A percentile compares a stretch with the other conserved stretches of the same genome.
Evolutionary conservation across 2,113 vertebrate genomes (phyloP).

Genomic region (Argyrosomus japonicus): DNA sequence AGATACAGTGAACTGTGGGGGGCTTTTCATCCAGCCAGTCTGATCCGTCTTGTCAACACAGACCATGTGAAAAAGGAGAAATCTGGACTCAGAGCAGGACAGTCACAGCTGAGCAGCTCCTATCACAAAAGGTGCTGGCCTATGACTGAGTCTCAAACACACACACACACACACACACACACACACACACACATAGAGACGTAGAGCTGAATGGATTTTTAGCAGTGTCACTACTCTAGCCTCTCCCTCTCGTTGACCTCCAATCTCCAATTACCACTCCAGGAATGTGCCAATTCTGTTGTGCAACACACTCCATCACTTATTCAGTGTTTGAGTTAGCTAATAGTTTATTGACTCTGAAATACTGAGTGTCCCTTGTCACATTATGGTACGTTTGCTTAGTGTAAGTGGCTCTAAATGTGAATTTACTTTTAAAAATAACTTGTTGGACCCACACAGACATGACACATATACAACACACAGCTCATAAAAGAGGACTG

Average conservation of each 20-base stretch:
- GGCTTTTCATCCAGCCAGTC: constrained; percentile 14
- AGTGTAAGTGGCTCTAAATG: not conserved
- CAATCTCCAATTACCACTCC: constrained; percentile 20
- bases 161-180: constrained; percentile 2
- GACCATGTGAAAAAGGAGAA: constrained; percentile 25
- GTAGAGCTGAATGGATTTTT: not conserved
- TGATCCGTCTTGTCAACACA: constrained; percentile 44
- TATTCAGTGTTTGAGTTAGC: constrained; percentile 35
- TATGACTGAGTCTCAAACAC: not conserved
- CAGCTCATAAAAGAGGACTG: not conserved
- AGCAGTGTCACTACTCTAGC: not conserved
- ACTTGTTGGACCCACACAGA: not conserved
- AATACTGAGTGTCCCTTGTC: not conserved
- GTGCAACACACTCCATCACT: constrained; percentile 22
- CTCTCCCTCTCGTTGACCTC: constrained; percentile 28
- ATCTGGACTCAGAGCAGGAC: constrained; percentile 30
- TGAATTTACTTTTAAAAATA: not conserved
- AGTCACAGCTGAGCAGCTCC: constrained; percentile 35
- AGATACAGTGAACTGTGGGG: constrained; percentile 32
- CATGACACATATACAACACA: not conserved
- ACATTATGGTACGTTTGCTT: not conserved
- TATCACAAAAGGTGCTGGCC: constrained; percentile 2
- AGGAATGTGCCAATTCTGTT: constrained; percentile 13
- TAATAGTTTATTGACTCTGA: constrained; percentile 25
- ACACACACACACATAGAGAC: constrained; percentile 1